Evolutionary conservation across 1,140 invertebrate species (phyloP).

Genomic region (Papilio dardanus): DNA sequence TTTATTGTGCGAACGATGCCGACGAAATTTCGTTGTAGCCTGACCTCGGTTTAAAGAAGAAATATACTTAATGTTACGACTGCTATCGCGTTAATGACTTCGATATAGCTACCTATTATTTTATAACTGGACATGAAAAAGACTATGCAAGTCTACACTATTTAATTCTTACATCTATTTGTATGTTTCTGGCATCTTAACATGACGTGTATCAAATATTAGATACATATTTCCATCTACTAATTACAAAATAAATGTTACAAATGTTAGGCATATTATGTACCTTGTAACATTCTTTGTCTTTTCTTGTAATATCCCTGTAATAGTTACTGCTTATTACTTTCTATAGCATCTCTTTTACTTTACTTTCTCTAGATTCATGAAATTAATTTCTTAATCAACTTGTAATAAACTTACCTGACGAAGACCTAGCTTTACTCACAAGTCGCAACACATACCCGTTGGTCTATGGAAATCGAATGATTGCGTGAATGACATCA

Average conservation of each 20-base stretch:
- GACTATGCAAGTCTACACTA: background rate
- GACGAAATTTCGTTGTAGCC: conserved; percentile 27
- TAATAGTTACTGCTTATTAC: too few species aligned
- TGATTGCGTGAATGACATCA: background rate
- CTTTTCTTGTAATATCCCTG: too few species aligned
- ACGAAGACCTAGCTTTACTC: too few species aligned
- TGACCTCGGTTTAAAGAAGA: conserved; percentile 15
- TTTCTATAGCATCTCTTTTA: too few species aligned
- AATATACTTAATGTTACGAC: background rate
- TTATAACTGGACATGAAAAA: background rate
- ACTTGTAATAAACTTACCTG: too few species aligned
- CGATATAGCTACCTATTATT: background rate
- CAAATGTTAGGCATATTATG: too few species aligned
- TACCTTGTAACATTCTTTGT: too few species aligned
- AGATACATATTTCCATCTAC: background rate
- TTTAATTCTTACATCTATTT: background rate
- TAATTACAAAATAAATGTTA: background rate
- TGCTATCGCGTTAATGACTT: background rate
- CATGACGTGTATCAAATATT: background rate
- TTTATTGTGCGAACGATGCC: conserved; percentile 33
- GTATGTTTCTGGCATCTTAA: background rate
- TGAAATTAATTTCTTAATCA: too few species aligned
- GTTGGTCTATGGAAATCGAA: background rate
- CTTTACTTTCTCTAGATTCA: too few species aligned
- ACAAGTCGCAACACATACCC: too few species aligned